Evolutionary conservation across 2,113 vertebrate genomes (phyloP).

Genomic region (Meles meles): DNA sequence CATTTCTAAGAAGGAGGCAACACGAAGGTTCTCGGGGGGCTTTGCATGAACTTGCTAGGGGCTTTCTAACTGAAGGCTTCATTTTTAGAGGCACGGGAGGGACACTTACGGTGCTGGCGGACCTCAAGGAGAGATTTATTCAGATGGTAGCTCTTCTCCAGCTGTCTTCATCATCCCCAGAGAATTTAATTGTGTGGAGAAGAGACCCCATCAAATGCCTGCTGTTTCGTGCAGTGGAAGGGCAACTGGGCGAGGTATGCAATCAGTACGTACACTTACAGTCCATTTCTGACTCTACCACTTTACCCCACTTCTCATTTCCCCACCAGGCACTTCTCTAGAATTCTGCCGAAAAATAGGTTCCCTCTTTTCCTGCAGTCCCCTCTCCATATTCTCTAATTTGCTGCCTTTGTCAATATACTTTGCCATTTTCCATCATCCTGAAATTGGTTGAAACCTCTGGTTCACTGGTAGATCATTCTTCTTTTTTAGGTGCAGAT

Average conservation of each 20-base stretch:
- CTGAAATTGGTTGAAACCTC: neutral
- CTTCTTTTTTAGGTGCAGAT: neutral
- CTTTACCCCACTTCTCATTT: neutral
- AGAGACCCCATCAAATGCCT: neutral
- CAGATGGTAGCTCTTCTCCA: neutral
- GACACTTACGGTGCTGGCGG: fast-evolving
- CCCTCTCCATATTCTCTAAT: neutral
- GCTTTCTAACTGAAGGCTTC: neutral
- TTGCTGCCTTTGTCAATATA: neutral
- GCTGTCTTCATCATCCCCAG: neutral
- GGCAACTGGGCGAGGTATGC: neutral
- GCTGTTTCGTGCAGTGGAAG: neutral
- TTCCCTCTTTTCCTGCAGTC: neutral
- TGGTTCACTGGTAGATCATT: neutral
- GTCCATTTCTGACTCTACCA: neutral
- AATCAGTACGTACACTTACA: neutral
- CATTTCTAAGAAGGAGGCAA: neutral
- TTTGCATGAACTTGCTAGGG: neutral
- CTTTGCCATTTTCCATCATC: neutral
- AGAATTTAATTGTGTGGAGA: neutral
- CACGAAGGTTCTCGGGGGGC: neutral
- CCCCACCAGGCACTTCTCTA: neutral
- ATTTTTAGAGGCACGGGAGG: neutral
- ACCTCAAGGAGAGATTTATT: neutral
- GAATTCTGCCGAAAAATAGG: neutral